Base-by-base conservation (phyloP, 2,888 invertebrate genomes). In the Lucinisca nassula region DNA sequence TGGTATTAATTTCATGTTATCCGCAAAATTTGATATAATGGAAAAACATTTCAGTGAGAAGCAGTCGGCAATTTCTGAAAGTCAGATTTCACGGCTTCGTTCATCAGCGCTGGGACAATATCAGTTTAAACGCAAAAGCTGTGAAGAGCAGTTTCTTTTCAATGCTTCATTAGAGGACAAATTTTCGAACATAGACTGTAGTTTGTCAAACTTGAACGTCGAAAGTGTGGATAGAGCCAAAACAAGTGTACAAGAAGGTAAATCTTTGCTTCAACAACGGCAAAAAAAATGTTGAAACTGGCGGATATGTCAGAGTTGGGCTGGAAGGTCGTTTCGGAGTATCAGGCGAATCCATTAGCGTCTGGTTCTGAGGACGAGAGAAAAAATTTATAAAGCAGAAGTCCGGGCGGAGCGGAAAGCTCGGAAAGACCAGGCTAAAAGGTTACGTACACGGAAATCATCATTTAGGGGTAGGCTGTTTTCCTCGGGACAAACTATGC, bases 101-200 rank as follows among this genome's bases (percentile, higher is more conserved):
- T 32, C 67, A n/a, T 35, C 35, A 21, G 35, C 35, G 32, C 8
- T 35, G 35, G 32, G 35, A 35, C 35, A 32, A 35, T 67, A 67
- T 35, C 32, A 74, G 35, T 74, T 74, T 24, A 74, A 74, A 49
- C 10, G 74, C 10, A 74, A 74, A n/a, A 40, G 40, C 21, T 40
- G 45, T 74, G 74, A 74, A 24, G 74, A 74, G 45, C 74, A 74
- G 21, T 74, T n/a, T 21, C 30, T 40, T 27, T 38, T 74, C 21
- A 74, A 74, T 24, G 45, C 40, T 30, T 27, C 27, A 17, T 8
- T 74, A n/a, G 40, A 40, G 38, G 40, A 27, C 21, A 74, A 74
- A 27, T 38, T 74, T 30, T 35, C 27, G 74, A 24, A 45, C 45
- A 40, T 38, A 12, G 74, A 74, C n/a, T 40, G 40, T 37, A 72